A percentile compares a stretch with the other conserved stretches of the same genome.
Evolutionary conservation across 2,888 invertebrate species (phyloP).

Genomic region (Achlya flavicornis): DNA sequence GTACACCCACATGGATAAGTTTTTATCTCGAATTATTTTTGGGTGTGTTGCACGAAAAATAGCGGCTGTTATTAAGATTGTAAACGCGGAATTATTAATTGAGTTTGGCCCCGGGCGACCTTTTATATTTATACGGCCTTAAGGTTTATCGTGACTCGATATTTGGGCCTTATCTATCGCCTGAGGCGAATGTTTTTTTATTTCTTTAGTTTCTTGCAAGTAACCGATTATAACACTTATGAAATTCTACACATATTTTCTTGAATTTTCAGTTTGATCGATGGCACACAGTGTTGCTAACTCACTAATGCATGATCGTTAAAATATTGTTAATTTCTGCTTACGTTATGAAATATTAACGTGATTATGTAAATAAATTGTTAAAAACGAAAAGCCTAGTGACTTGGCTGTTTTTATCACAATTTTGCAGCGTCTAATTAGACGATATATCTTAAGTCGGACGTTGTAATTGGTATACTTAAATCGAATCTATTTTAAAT

Average conservation of each 20-base stretch:
- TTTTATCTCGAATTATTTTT: not conserved
- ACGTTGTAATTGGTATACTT: conserved; percentile 34
- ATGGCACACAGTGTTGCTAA: not conserved
- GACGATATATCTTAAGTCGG: conserved; percentile 34
- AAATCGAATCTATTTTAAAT: conserved; percentile 40
- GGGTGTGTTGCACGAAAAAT: conserved; percentile 33
- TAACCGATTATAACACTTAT: not conserved
- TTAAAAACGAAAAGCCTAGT: not conserved
- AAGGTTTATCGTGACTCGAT: conserved; percentile 50
- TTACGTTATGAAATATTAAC: not conserved
- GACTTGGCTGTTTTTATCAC: not conserved
- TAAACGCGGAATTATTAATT: conserved; percentile 58
- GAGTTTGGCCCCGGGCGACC: conserved; percentile 46
- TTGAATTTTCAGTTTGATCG: not conserved
- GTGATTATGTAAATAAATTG: not conserved
- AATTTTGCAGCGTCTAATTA: conserved; percentile 34
- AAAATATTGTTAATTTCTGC: not conserved
- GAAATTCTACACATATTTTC: not conserved
- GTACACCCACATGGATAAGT: conserved; percentile 34
- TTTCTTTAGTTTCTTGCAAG: not conserved
- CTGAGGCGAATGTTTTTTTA: conserved; percentile 34
- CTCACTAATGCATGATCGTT: not conserved
- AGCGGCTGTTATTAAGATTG: conserved; percentile 46
- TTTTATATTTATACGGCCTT: conserved; percentile 46
- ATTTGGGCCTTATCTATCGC: conserved; percentile 45